Evolutionary conservation across 2,797 vertebrate genomes (phyloP).

Genomic region (Fratercula arctica): DNA sequence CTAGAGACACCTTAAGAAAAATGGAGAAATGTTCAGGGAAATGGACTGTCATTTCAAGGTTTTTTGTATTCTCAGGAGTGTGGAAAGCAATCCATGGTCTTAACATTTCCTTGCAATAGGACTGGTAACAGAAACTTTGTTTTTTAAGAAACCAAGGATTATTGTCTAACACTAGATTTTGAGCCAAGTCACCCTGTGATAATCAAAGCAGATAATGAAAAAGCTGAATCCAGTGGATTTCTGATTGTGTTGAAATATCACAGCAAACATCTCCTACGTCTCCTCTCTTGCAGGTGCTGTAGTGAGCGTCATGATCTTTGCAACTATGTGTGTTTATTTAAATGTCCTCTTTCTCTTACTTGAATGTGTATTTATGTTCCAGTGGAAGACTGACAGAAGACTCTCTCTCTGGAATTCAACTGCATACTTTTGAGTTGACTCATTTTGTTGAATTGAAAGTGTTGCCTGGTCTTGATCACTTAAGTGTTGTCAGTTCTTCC

Average conservation of each 20-base stretch:
- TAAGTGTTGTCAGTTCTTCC: neutral
- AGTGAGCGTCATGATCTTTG: neutral
- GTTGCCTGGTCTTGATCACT: neutral
- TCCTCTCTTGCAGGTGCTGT: neutral
- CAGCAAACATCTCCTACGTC: neutral
- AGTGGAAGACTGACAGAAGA: neutral
- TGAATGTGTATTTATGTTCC: neutral
- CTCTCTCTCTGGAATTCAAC: neutral
- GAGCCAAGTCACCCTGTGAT: neutral
- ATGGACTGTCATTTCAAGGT: neutral
- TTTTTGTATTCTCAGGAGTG: neutral
- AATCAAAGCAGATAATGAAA: neutral
- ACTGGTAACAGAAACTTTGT: neutral
- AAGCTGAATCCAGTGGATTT: slow-evolving; percentile 31
- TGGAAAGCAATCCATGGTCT: slow-evolving; percentile 6
- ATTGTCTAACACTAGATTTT: neutral
- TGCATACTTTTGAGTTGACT: neutral
- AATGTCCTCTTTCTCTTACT: neutral
- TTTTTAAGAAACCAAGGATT: neutral
- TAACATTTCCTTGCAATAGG: slow-evolving; percentile 43
- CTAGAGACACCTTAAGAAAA: neutral
- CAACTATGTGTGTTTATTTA: neutral
- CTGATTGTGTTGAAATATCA: neutral
- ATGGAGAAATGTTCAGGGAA: neutral
- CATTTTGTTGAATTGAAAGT: neutral